Percentiles rank a stretch among this genome's conserved stretches.
Conservation (phyloP, 2,888 invertebrate species). For the Cataglyphis albicans region DNA sequence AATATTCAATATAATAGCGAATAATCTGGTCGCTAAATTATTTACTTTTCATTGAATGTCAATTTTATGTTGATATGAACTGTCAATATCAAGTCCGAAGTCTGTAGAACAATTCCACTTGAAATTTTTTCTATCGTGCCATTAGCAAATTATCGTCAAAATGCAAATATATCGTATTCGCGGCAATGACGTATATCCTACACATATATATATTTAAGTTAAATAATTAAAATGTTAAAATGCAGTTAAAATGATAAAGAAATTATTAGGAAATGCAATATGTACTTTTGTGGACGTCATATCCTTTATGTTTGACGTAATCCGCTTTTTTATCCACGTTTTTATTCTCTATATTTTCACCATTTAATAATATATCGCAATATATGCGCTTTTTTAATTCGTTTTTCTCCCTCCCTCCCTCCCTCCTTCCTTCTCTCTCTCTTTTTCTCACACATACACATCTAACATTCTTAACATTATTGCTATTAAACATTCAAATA, state of each 20-base stretch:
- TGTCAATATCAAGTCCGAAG: conserved; percentile 1
- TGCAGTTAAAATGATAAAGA: neutral
- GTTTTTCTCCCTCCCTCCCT: too few species aligned
- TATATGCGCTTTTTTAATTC: neutral
- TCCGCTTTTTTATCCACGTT: neutral
- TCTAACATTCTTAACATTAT: neutral
- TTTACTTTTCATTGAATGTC: conserved; percentile 12
- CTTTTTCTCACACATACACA: too few species aligned
- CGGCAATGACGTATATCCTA: neutral
- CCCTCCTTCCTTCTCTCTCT: too few species aligned
- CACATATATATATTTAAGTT: neutral
- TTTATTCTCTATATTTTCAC: neutral
- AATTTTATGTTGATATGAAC: conserved; percentile 7
- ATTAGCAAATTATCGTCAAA: conserved; percentile 6
- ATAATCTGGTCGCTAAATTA: conserved; percentile 8
- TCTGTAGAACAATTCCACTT: conserved; percentile 3
- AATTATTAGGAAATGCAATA: conserved; percentile 4
- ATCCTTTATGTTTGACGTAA: neutral
- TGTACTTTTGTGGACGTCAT: conserved; percentile 1
- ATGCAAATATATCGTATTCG: neutral
- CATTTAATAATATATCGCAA: neutral
- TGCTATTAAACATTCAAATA: neutral
- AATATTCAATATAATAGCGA: neutral
- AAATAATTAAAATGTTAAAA: too few species aligned
- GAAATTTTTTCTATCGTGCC: neutral